Evolutionary conservation across 23 tunicate genomes (phyloP).

Genomic region (Trididemnum miniatum): DNA sequence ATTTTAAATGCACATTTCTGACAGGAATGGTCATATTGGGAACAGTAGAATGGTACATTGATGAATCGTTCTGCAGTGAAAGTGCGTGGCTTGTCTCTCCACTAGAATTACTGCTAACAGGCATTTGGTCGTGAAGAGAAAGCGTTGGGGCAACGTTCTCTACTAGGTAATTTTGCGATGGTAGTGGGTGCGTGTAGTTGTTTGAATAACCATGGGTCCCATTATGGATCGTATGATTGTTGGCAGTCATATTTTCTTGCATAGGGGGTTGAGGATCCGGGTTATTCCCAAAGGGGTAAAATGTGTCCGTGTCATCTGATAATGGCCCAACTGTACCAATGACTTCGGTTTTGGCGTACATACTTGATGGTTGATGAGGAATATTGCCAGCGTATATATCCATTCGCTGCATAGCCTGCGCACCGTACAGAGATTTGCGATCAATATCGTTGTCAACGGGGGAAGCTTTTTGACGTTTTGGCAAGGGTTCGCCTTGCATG

Average conservation of each 20-base stretch:
- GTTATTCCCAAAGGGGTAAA: background rate
- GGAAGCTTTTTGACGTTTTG: background rate
- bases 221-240: background rate
- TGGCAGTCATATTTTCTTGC: background rate
- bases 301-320: background rate
- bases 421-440: constrained; percentile 65
- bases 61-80: background rate
- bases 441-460: constrained; percentile 30
- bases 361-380: constrained; percentile 49
- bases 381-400: constrained; percentile 66
- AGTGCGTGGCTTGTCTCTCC: background rate
- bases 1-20: background rate
- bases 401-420: constrained; percentile 77
- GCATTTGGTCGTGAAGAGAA: background rate
- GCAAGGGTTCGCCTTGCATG: constrained; percentile 12
- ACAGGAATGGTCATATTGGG: background rate
- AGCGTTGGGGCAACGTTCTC: background rate
- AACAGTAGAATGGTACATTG: background rate
- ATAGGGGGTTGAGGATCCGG: background rate
- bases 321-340: background rate
- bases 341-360: constrained; percentile 6
- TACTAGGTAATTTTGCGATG: background rate
- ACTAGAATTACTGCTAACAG: background rate
- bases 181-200: background rate
- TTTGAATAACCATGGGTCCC: no score